phyloP scores from a whole-genome alignment of 1,140 invertebrate species.

The Myzus persicae region DNA sequence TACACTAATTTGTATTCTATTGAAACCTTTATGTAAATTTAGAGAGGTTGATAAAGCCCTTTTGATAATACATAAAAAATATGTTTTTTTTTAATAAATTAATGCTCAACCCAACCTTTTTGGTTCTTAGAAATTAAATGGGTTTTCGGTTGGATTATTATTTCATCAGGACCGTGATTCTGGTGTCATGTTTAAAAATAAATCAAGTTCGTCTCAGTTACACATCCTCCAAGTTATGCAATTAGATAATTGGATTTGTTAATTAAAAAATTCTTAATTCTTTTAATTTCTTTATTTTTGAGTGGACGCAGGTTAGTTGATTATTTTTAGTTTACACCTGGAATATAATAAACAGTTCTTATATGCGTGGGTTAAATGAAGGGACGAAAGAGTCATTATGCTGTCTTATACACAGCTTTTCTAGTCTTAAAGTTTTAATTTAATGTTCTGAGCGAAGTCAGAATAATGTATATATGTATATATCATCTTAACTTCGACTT shows the following conservation, averaged over 20 bases:
- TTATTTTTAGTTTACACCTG: background rate
- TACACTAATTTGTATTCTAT: background rate
- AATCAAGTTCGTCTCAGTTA: background rate
- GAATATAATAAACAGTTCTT: background rate
- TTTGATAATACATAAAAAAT: constrained; percentile 1
- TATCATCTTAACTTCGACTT: background rate
- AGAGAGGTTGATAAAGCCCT: background rate
- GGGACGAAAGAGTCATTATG: background rate
- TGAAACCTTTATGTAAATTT: constrained; percentile 1
- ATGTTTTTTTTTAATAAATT: constrained; percentile 18
- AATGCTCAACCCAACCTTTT: background rate
- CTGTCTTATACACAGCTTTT: background rate
- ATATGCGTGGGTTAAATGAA: background rate
- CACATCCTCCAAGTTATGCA: background rate
- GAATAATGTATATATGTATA: too few species aligned
- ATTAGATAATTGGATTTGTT: constrained; percentile 9
- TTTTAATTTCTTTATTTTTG: background rate
- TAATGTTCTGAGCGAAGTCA: background rate
- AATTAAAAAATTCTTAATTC: background rate
- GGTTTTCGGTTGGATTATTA: background rate
- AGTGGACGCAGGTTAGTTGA: too few species aligned
- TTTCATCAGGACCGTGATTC: background rate
- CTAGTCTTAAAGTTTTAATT: constrained; percentile 13
- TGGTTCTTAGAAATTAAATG: background rate
- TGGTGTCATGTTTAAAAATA: constrained; percentile 9